Evolutionary conservation across 2,888 invertebrate species (phyloP).

Genomic region (Clanis bilineata): DNA sequence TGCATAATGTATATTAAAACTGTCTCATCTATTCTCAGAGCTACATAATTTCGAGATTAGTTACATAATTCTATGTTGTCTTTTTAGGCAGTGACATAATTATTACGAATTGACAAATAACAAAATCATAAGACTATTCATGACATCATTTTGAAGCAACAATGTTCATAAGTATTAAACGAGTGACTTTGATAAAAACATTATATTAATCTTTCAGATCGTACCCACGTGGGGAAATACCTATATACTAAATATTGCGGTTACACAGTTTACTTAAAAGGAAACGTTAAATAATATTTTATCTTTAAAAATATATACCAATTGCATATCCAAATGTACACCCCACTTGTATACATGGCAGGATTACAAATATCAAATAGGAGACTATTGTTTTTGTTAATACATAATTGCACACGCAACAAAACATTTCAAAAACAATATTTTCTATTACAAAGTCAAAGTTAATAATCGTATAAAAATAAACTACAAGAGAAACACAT

Average conservation of each 20-base stretch:
- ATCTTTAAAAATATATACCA: too few relatives aligned
- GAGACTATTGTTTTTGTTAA: not conserved
- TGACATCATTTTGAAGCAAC: not conserved
- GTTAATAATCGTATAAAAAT: not conserved
- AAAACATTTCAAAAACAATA: not conserved
- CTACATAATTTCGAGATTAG: not conserved
- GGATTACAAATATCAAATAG: not conserved
- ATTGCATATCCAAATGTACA: too few relatives aligned
- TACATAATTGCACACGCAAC: not conserved
- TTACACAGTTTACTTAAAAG: too few relatives aligned
- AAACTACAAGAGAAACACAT: not conserved
- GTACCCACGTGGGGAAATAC: too few relatives aligned
- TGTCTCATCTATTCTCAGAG: too few relatives aligned
- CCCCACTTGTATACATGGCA: not conserved
- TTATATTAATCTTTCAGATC: too few relatives aligned
- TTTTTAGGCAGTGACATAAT: too few relatives aligned
- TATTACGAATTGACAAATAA: not conserved
- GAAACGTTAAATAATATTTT: too few relatives aligned
- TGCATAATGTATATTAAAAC: too few relatives aligned
- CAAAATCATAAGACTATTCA: not conserved
- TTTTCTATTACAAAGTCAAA: not conserved
- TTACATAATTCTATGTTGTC: too few relatives aligned
- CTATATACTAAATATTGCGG: too few relatives aligned
- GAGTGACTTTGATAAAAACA: too few relatives aligned
- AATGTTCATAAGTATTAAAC: not conserved